Evolutionary conservation across 2,113 vertebrate genomes (phyloP), one percentile per base, ranked within the genome.

Genomic region (Pseudorasbora parva): DNA sequence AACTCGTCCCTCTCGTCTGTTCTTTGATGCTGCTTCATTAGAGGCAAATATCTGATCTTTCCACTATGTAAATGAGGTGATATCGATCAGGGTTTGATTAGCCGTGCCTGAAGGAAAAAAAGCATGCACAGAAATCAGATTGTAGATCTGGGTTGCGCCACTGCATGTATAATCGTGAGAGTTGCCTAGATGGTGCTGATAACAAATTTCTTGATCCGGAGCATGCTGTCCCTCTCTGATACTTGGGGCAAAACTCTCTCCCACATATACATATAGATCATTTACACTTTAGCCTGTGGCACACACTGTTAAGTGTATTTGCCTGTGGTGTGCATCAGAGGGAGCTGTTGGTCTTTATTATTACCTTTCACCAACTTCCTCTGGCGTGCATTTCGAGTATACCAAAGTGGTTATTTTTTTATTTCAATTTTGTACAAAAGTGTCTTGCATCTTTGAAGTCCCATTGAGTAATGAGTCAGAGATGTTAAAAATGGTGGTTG

Each of bases 41-140:
- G 19, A 62, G 47, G 43, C 69, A 43, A 25, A 73, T 33, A 83
- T 84, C 82, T 45, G 60, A 41, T 69, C 60, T 82, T n/a, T 45
- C 11, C 23, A 30, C 15, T 72, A 27, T 85, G 78, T 41, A 71
- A 72, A 84, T 69, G 6, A 62, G 0, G 43, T 27, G 82, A 83
- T 77, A 77, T 19, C 25, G 82, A 83, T 83, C 82, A 37, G 82
- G 30, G 47, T 41, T 68, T 54, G 47, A 62, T 68, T 83, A 33
- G 17, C 45, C 33, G 30, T 84, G 74, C 74, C 73, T 84, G 73
- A 68, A 78, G 74, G 45, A 41, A 45, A 41, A 45, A 54, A 57
- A 25, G 7, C 37, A 37, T 37, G 1, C 43, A 5, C 8, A 47
- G 25, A 60, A 49, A 30, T 47, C 77, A 64, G 41, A 60, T 78